Percentiles rank a stretch among this genome's conserved stretches.
phyloP scores from a whole-genome alignment of 2,797 vertebrate genomes.

The Characodon lateralis region DNA sequence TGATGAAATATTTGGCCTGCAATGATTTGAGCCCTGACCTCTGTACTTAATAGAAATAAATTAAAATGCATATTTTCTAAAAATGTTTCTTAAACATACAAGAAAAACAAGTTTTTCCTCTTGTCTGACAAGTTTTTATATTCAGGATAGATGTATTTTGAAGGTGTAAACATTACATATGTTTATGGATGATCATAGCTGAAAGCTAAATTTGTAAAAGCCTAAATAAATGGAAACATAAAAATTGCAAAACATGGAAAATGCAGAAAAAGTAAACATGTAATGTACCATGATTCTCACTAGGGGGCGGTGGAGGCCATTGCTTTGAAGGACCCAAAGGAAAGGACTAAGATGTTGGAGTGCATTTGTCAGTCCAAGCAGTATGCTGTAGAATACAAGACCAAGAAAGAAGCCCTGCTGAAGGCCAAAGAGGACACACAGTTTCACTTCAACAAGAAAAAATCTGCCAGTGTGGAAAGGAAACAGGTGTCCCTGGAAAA shows the following conservation, averaged over 20 bases:
- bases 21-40: no score
- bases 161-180: background rate
- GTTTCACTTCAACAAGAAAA: conserved; percentile 92
- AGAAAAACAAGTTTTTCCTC: no score
- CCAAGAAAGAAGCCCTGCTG: conserved; percentile 83
- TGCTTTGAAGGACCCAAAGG: conserved; percentile 90
- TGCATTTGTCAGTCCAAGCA: conserved; percentile 88
- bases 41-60: no score
- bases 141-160: background rate
- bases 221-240: background rate
- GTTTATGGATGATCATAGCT: background rate
- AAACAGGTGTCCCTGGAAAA: conserved; percentile 89
- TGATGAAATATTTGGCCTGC: no score
- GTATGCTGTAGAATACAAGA: conserved; percentile 84
- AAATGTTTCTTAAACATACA: no score
- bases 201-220: background rate
- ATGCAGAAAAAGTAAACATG: background rate
- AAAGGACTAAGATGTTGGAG: conserved; percentile 92
- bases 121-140: background rate
- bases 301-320: conserved; percentile 94
- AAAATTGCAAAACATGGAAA: background rate
- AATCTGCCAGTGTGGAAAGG: conserved; percentile 82
- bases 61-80: no score
- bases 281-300: conserved; percentile 13
- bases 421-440: conserved; percentile 89